Evolutionary conservation across 2,113 vertebrate species (phyloP).

Genomic region (Poeciliopsis prolifica): DNA sequence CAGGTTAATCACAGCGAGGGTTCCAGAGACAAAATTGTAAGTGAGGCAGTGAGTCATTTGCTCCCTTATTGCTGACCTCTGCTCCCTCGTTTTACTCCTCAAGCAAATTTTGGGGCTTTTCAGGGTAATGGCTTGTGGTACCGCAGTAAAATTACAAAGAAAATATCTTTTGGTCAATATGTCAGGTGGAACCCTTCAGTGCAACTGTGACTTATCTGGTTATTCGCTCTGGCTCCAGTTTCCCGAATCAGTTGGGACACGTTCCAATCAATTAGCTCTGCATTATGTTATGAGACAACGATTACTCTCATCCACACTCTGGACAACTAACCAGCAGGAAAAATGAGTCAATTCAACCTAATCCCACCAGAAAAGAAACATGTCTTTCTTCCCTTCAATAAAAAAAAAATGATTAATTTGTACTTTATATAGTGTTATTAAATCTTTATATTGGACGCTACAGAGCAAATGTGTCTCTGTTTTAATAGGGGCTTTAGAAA

Average conservation of each 20-base stretch:
- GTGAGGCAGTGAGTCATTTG: conserved; percentile 39
- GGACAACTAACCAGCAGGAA: conserved; percentile 17
- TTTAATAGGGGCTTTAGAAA: neutral
- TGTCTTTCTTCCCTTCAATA: neutral
- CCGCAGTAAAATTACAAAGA: conserved; percentile 1
- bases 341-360: conserved; percentile 13
- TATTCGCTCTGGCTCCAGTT: conserved; percentile 36
- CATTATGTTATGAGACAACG: conserved; percentile 63
- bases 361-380: neutral
- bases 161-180: neutral
- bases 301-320: conserved; percentile 41
- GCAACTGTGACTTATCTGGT: conserved; percentile 14
- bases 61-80: conserved; percentile 21
- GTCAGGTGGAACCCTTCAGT: neutral
- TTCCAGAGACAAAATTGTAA: conserved; percentile 29
- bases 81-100: conserved; percentile 20
- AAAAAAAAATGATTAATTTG: neutral
- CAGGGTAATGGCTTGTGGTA: neutral
- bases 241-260: conserved; percentile 47
- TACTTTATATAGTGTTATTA: neutral
- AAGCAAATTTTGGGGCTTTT: conserved; percentile 28
- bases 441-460: neutral
- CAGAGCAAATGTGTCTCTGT: neutral
- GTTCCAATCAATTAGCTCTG: conserved; percentile 65
- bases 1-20: conserved; percentile 46